Conservation (phyloP, 2,797 vertebrate species). For the Mormyrus proboscirostris region DNA sequence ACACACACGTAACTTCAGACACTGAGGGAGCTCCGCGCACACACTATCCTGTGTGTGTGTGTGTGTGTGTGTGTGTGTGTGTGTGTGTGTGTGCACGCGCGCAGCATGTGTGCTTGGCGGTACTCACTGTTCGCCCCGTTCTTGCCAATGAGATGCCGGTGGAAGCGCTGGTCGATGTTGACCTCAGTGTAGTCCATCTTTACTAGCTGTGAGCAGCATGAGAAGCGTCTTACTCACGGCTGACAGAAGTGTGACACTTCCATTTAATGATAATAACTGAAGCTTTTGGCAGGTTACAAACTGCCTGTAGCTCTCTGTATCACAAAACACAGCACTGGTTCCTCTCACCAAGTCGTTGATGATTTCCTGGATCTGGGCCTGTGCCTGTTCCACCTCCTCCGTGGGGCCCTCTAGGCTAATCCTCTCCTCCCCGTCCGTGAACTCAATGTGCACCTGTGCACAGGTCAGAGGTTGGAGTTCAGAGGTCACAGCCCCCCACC, state of each 20-base stretch:
- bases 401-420: constrained; percentile 70
- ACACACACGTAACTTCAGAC: not conserved
- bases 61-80: not conserved
- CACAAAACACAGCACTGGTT: not conserved
- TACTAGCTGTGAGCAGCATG: constrained; percentile 51
- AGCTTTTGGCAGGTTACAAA: not conserved
- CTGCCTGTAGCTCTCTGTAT: not conserved
- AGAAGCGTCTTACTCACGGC: not conserved
- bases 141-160: constrained; percentile 71
- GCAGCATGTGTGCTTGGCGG: not conserved
- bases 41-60: not conserved
- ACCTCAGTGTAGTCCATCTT: constrained; percentile 75
- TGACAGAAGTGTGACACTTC: not conserved
- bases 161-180: constrained; percentile 69
- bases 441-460: constrained; percentile 72
- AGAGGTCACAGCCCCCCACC: not conserved
- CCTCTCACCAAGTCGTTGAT: constrained; percentile 67
- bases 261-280: not conserved
- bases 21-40: not conserved
- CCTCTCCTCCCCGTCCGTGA: constrained; percentile 70
- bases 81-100: not conserved
- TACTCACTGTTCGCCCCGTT: constrained; percentile 71
- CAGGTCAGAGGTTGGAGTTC: not conserved
- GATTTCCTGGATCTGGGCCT: constrained; percentile 69
- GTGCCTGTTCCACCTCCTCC: constrained; percentile 69